These are phyloP conservation scores for Rhabdornis inornatus DNA, from an alignment of 2,113 vertebrate species.

Conservation along the genomic window DNA sequence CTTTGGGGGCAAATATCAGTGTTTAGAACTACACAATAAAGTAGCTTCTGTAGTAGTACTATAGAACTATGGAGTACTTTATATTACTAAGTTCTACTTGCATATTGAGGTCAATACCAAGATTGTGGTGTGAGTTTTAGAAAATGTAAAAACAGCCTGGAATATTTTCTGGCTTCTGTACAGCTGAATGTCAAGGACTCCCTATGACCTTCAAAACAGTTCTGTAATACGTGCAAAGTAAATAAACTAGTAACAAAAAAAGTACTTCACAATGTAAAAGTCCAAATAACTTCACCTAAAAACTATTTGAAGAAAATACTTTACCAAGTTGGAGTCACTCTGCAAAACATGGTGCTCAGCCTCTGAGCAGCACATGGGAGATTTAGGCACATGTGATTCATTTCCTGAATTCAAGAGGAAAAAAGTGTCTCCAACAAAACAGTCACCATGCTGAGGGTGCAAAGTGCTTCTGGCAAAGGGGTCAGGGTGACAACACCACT, in stretches of 20 bases:
- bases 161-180: background rate
- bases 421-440: conserved; percentile 88
- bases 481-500: conserved; percentile 95
- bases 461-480: conserved; percentile 86
- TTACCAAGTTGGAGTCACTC: conserved; percentile 43
- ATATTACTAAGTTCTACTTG: background rate
- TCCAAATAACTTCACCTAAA: background rate
- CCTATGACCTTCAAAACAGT: background rate
- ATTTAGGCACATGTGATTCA: conserved; percentile 28
- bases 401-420: conserved; percentile 77
- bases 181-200: background rate
- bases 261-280: background rate
- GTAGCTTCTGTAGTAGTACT: background rate
- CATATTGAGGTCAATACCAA: background rate
- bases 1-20: background rate
- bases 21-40: background rate
- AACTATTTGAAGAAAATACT: conserved; percentile 2
- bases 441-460: conserved; percentile 83
- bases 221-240: background rate
- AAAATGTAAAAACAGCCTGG: background rate
- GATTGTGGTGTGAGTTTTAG: background rate
- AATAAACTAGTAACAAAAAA: background rate
- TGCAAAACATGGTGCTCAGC: background rate
- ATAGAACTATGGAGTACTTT: background rate
- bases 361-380: background rate